Evolutionary conservation across 2,888 invertebrate species (phyloP), one percentile per base, ranked within the genome.

Genomic region (Selenia dentaria): DNA sequence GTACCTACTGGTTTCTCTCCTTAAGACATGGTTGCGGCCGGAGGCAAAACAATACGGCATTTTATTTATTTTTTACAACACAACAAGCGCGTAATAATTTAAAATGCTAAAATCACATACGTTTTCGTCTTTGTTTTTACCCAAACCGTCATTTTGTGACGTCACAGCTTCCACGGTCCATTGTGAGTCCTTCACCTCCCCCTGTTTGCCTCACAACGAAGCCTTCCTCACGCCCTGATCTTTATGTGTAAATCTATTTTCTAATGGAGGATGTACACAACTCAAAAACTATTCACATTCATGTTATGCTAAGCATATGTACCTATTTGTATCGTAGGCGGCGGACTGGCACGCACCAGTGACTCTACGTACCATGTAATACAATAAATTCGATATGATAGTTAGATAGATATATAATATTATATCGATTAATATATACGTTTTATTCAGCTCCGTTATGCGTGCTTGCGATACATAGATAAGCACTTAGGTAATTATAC

Each of bases 271-370:
- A 22, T 69, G 70, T 72, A 74, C 81, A 80, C 86, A 79, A 83
- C 89, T 90, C 90, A 90, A 90, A 90, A 90, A 90, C 90, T 90
- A 90, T 90, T 90, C 90, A 90, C 90, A 88, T 72, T 74, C 76
- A 83, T 83, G 79, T 80, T 64, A 56, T 59, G 46, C 51, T 51
- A 58, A 59, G 58, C 59, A 58, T 58, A 52, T 57, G 55, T 59
- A 31, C 53, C 41, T 48, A 35, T 54, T 40, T 49, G 55, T 46
- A 43, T 32, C 40, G 37, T 47, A 46, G 16, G 4, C 16, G 64
- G 63, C 67, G 52, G 56, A 71, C 73, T 79, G 77, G 77, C 71
- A 81, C 82, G 82, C 84, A 81, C 82, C 81, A 79, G 81, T 82
- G 77, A 79, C 79, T 51, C 41, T 38, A 55, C 55, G 53, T 47